phyloP scores from a whole-genome alignment of 2,113 vertebrate species.

The Megaleporinus macrocephalus region DNA sequence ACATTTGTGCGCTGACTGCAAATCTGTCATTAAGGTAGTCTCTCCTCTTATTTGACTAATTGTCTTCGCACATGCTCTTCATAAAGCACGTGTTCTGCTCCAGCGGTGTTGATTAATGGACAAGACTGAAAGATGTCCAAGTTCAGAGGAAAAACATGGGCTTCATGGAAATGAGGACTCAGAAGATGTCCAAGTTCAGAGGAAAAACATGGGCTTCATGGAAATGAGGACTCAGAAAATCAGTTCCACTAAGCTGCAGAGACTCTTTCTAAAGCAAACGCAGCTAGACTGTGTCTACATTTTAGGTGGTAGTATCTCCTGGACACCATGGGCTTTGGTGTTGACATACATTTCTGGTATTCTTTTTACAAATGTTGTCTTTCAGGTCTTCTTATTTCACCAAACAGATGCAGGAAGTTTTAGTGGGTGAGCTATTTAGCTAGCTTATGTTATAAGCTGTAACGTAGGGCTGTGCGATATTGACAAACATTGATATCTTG shows the following conservation, averaged over 20 bases:
- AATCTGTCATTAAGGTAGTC: not conserved
- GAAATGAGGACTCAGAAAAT: not conserved
- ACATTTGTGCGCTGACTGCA: not conserved
- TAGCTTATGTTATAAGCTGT: no score
- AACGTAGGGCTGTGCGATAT: no score
- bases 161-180: not conserved
- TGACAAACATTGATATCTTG: no score
- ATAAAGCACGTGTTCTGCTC: not conserved
- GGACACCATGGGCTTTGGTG: no score
- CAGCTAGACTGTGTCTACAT: not conserved
- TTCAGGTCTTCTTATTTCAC: no score
- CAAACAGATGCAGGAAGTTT: no score
- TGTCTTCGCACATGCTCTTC: not conserved
- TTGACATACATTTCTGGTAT: no score
- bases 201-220: not conserved
- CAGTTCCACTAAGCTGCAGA: not conserved
- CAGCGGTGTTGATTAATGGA: not conserved
- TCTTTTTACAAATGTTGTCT: no score
- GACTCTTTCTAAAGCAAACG: not conserved
- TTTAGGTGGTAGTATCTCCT: not conserved
- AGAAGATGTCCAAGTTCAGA: not conserved
- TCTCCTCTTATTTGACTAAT: not conserved
- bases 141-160: not conserved
- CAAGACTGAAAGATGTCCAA: not conserved
- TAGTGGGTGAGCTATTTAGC: no score